Base-by-base conservation (phyloP, 2,113 vertebrate genomes). In the Amphiprion ocellaris region DNA sequence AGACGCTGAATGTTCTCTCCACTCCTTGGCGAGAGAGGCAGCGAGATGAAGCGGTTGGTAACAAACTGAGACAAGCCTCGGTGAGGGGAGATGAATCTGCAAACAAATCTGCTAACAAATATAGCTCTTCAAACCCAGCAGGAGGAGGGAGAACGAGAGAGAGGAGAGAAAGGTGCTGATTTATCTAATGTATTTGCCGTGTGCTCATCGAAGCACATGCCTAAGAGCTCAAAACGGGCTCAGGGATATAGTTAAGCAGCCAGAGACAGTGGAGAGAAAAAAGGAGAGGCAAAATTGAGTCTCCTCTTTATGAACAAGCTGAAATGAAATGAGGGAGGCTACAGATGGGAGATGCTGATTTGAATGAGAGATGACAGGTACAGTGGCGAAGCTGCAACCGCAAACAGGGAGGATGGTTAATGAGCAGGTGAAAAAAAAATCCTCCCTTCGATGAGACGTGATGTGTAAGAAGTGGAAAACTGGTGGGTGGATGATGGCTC, bases 81-180 rank as follows among this genome's bases (percentile, higher is more conserved):
- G 74, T 61, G 77, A 85, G 52, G 67, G 54, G 58, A 74, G 70
- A 79, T 64, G 71, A 76, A 87, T 78, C 76, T 78, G 84, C 77
- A 91, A 87, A 91, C 85, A 90, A 86, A 87, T 81, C 82, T 72
- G 69, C 66, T 78, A 79, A 84, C 86, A 92, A 87, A 87, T 89
- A 82, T 83, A 85, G 72, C 77, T 72, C 58, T 52, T 62, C 30
- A 28, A 61, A 71, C 69, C 74, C 10, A 11, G 5, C 73, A 83
- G 56, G 54, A 66, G 49, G 16, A 62, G 56, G 47, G 10, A 44
- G 67, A 46, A 61, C 6, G 21, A n/a, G 68, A 59, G 62, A 50
- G 14, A 59, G 21, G 1, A 59, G 53, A 56, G 12, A 39, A 39
- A 16, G 79, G 76, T 69, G 58, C 63, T 33, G 64, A 82, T 87